A percentile compares a stretch with the other conserved stretches of the same genome.
These are phyloP conservation scores for Pomatorhinus ruficollis DNA, from an alignment of 2,113 vertebrate species.

Conservation along the genomic window DNA sequence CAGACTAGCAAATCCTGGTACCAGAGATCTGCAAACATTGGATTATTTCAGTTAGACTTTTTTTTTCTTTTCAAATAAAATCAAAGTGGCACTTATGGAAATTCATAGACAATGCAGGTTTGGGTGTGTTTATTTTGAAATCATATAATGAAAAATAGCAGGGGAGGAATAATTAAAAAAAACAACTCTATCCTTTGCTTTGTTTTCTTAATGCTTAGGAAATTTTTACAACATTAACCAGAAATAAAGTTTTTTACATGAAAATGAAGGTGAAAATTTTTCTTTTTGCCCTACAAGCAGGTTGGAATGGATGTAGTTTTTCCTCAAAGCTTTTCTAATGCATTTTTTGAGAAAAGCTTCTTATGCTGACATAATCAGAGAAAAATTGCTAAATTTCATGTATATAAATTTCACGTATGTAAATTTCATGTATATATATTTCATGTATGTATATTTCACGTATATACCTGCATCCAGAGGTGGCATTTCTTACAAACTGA, in stretches of 20 bases:
- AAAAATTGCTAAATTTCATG: not conserved
- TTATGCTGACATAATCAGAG: not conserved
- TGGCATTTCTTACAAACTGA: not conserved
- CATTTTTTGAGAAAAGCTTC: not conserved
- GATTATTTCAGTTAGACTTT: not conserved
- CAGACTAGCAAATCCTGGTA: not conserved
- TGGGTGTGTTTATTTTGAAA: not conserved
- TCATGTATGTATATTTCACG: not conserved
- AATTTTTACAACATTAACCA: not conserved
- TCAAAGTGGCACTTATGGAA: not conserved
- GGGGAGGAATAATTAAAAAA: not conserved
- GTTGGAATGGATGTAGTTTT: not conserved
- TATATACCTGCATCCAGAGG: not conserved
- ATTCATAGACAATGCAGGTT: not conserved
- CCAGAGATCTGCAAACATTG: not conserved
- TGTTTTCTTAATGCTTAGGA: not conserved
- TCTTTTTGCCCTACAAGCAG: not conserved
- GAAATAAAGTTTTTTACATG: not conserved
- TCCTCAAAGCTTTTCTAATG: not conserved
- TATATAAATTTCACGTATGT: fast-evolving
- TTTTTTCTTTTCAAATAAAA: not conserved
- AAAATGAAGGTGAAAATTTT: not conserved
- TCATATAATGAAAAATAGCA: not conserved
- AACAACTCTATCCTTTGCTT: not conserved
- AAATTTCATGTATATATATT: not conserved